These are phyloP conservation scores for Dipodomys spectabilis DNA, from an alignment of 2,113 vertebrate genomes.

Conservation along the genomic window DNA sequence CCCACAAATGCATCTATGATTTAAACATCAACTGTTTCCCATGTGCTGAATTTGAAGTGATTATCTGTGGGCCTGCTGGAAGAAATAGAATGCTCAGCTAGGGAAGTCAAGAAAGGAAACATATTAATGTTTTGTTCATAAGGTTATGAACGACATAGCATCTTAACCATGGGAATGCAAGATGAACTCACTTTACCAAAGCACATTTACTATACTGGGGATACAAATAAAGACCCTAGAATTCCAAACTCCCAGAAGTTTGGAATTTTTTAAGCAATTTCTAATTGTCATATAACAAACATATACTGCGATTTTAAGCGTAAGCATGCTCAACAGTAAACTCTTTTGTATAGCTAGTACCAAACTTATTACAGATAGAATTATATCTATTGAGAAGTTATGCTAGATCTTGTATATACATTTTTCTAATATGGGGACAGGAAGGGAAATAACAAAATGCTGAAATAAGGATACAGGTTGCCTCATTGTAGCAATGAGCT, in stretches of 20 bases:
- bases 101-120: slow-evolving; percentile 64
- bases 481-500: too few species aligned
- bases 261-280: slow-evolving; percentile 27
- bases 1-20: slow-evolving; percentile 40
- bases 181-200: slow-evolving; percentile 39
- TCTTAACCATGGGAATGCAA: slow-evolving; percentile 48
- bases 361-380: slow-evolving; percentile 1
- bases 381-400: not conserved
- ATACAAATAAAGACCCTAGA: slow-evolving; percentile 28
- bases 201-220: slow-evolving; percentile 53
- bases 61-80: slow-evolving; percentile 29
- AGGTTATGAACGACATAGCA: slow-evolving; percentile 49
- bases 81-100: slow-evolving; percentile 55
- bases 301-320: not conserved
- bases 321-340: not conserved
- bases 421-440: too few species aligned
- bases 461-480: too few species aligned
- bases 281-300: slow-evolving; percentile 14
- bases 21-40: slow-evolving; percentile 59
- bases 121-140: slow-evolving; percentile 46
- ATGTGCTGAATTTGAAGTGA: slow-evolving; percentile 57
- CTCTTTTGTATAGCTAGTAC: not conserved
- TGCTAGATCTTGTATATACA: too few species aligned
- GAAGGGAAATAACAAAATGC: too few species aligned
- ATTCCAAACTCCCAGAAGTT: slow-evolving; percentile 50